Evolutionary conservation across 2,113 vertebrate species (phyloP), one percentile per base, ranked within the genome.

Genomic region (Pollimyrus isidori): DNA sequence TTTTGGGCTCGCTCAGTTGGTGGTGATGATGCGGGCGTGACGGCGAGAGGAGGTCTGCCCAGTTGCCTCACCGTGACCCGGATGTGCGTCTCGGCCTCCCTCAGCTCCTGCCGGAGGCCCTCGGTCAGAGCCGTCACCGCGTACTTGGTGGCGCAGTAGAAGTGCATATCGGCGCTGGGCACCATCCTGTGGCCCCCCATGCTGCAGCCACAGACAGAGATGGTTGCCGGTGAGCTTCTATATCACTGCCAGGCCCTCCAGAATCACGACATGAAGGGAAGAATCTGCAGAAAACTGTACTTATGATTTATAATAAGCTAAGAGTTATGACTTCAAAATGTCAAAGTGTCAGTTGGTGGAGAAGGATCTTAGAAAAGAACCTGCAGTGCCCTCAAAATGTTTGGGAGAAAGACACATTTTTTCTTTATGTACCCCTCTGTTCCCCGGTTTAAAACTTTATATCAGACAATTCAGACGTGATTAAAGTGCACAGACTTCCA

Each of bases 121-220:
- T 99, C 98, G 0, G 98, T 99, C 90, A 99, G 92, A 0, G 98
- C 97, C 0, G 97, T 99, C 89, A 99, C 97, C 0, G 98, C 97
- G 0, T 97, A 97, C 94, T 99, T 99, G 90, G 98, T 99, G 91
- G 98, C 98, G 2, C 95, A 96, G 95, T 99, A 99, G 91, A 99
- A 99, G 91, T 99, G 98, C 91, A 92, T 91, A 53, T 96, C 95
- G 0, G 97, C 95, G 73, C 95, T 95, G 0, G 96, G 95, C 35
- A 94, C 83, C 49, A 98, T 93, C 23, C 96, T 95, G 94, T 99
- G 98, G 45, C 98, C 98, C 0, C 94, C 94, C 98, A 99, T 98
- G 94, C 98, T 99, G 94, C 53, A 87, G 89, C 90, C 69, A 88
- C 35, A 46, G 88, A 46, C 35, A 23, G 11, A 19, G 13, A 17